Evolutionary conservation across 2,113 vertebrate species (phyloP).

Genomic region (Donacobius atricapilla): DNA sequence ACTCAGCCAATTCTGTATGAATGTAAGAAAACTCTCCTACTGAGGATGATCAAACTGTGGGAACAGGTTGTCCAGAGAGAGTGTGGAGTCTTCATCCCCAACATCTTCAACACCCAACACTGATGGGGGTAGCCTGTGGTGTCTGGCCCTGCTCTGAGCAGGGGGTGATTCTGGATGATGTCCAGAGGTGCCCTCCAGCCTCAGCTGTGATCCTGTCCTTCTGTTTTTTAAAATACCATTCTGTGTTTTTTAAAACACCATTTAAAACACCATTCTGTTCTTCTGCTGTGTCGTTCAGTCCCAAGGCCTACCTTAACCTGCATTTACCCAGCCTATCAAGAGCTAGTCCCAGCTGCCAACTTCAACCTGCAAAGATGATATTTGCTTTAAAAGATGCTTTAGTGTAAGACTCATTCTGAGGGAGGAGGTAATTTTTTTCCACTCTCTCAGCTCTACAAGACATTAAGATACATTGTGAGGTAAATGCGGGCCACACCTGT

Average conservation of each 20-base stretch:
- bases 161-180: neutral
- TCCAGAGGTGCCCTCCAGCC: neutral
- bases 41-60: neutral
- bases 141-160: neutral
- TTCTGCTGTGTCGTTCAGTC: neutral
- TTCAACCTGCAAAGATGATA: neutral
- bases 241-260: no score
- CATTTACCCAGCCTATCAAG: neutral
- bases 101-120: neutral
- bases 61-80: neutral
- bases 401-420: neutral
- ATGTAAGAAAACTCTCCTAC: neutral
- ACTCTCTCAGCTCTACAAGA: neutral
- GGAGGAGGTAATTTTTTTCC: neutral
- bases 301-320: neutral
- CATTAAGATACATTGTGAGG: neutral
- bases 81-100: neutral
- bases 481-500: neutral
- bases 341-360: neutral
- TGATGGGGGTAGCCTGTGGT: neutral
- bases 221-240: neutral
- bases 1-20: neutral
- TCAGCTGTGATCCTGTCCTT: neutral
- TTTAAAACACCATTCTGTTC: neutral
- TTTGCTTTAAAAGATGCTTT: neutral